A percentile compares a stretch with the other conserved stretches of the same genome.
Evolutionary conservation across 2,113 vertebrate genomes (phyloP).

Genomic region (Triplophysa tibetana): DNA sequence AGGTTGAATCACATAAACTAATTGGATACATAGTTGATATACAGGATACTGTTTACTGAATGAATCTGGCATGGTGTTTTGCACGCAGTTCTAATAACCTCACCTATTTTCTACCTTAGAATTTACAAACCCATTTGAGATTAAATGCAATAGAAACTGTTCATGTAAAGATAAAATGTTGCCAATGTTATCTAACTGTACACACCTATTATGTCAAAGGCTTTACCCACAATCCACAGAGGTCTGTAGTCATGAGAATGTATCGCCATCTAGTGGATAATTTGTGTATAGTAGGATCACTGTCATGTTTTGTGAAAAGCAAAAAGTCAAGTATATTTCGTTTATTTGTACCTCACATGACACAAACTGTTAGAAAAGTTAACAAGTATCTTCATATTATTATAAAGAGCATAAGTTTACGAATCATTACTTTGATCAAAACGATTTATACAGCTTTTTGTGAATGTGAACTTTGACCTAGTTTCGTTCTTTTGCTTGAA

Average conservation of each 20-base stretch:
- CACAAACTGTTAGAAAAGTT: neutral
- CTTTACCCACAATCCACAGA: neutral
- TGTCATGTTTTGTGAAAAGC: neutral
- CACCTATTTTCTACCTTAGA: neutral
- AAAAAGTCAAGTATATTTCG: neutral
- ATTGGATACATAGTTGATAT: too few relatives aligned
- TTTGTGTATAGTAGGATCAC: neutral
- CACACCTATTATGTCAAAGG: constrained; percentile 6
- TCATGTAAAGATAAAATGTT: neutral
- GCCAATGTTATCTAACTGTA: constrained; percentile 19
- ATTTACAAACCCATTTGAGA: neutral
- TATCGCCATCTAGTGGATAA: constrained; percentile 22
- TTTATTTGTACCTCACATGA: neutral
- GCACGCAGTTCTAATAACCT: neutral
- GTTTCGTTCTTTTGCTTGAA: neutral
- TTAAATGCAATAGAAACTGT: neutral
- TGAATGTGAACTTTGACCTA: constrained; percentile 22
- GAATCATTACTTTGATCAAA: too few relatives aligned
- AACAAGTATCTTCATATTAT: neutral
- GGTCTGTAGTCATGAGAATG: neutral
- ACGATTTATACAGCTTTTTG: neutral
- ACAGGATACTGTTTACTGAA: too few relatives aligned
- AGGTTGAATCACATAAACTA: neutral
- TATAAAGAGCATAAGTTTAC: neutral
- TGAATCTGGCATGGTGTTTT: neutral